A percentile compares a stretch with the other conserved stretches of the same genome.
Conservation (phyloP, 2,888 invertebrate species). For the Tromatobia lineatoria region DNA sequence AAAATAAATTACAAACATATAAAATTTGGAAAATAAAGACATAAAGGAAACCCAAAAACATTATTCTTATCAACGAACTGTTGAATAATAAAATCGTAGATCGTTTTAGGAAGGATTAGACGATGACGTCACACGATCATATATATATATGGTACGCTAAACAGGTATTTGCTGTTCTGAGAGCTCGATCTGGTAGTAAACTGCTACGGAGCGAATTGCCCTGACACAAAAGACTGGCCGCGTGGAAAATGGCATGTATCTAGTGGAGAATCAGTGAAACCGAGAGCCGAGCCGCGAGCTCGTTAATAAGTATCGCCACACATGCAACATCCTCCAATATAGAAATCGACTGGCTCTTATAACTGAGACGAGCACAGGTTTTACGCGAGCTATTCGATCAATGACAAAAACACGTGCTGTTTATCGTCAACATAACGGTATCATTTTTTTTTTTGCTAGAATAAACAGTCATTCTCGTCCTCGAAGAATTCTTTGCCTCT, state of each 20-base stretch:
- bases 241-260: conserved; percentile 72
- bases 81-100: no score
- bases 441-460: conserved; percentile 4
- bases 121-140: conserved; percentile 12
- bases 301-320: conserved; percentile 53
- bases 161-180: conserved; percentile 8
- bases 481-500: conserved; percentile 42
- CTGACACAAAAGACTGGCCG: conserved; percentile 70
- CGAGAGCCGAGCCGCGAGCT: conserved; percentile 41
- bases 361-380: conserved; percentile 13
- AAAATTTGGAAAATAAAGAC: no score
- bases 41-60: no score
- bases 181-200: conserved; percentile 20
- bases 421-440: conserved; percentile 45
- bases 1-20: no score
- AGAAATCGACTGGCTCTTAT: conserved; percentile 37
- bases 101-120: conserved; percentile 8
- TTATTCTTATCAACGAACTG: no score
- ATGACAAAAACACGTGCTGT: conserved; percentile 45
- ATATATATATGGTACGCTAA: not conserved
- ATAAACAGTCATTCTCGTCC: conserved; percentile 15
- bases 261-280: conserved; percentile 71
- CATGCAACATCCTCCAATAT: conserved; percentile 46
- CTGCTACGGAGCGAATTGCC: conserved; percentile 53
- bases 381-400: conserved; percentile 28